Percentiles rank a stretch among this genome's conserved stretches.
Conservation (phyloP, 2,797 vertebrate genomes). For the Buphagus erythrorhynchus region DNA sequence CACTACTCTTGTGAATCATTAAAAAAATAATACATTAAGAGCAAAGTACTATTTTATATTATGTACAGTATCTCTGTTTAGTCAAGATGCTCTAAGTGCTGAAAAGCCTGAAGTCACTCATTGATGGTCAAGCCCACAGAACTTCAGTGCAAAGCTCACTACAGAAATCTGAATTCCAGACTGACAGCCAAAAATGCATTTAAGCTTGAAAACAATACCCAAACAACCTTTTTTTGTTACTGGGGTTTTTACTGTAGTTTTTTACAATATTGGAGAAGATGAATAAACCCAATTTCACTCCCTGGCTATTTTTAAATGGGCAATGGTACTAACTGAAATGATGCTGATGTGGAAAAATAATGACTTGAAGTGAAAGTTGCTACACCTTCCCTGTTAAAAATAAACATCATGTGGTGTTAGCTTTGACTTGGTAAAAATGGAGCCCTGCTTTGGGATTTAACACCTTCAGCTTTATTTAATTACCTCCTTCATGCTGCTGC, state of each 20-base stretch:
- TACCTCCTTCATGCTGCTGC: slow-evolving; percentile 3
- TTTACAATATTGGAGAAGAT: background rate
- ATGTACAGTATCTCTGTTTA: background rate
- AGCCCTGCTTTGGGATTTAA: slow-evolving; percentile 32
- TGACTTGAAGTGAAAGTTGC: background rate
- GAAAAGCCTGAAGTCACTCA: background rate
- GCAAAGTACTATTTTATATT: background rate
- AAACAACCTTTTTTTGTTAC: background rate
- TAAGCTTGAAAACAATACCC: background rate
- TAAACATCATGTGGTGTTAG: background rate
- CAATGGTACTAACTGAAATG: background rate
- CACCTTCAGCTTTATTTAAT: slow-evolving; percentile 52
- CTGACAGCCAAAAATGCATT: background rate
- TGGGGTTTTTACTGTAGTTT: fast-evolving
- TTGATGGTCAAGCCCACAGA: background rate
- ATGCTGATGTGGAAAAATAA: background rate
- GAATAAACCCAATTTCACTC: background rate
- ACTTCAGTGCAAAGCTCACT: background rate
- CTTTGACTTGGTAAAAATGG: background rate
- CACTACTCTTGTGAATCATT: background rate
- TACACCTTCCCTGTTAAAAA: slow-evolving; percentile 18
- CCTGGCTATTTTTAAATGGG: background rate
- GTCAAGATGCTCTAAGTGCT: background rate
- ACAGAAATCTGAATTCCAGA: background rate
- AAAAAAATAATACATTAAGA: background rate